Base-by-base conservation (phyloP, 2,113 vertebrate genomes). In the Chaetodon auriga region DNA sequence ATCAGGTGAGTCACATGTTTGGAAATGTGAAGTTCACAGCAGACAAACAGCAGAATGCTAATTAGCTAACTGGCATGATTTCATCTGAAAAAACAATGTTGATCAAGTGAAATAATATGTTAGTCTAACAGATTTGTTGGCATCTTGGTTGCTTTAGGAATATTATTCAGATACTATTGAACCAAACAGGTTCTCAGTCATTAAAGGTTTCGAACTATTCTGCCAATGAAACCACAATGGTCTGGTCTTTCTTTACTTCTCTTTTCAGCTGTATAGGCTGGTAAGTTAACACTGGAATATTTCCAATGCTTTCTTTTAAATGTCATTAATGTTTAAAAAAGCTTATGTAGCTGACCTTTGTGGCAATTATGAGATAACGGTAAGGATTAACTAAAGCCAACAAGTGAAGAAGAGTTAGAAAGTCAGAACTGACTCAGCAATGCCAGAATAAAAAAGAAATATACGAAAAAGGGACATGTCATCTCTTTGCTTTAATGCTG, bases 21-120 rank as follows among this genome's bases (percentile, higher is more conserved):
- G 78, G 82, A 76, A 89, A 55, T 48, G 45, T 74, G 38, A 38
- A 13, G 57, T 38, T 51, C 15, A 73, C 58, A 16, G 30, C 30
- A 2, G 30, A 30, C 30, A 30, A 5, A 23, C 45, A 14, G 14
- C n/a, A 41, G 41, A 16, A 57, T 73, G 30, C 55, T 38, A 19
- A 25, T 19, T 36, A n/a, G 7, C 43, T 5, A 16, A 7, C 35
- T 43, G 25, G 35, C 9, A 18, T 35, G 66, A 71, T 15, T 19
- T 70, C 38, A 77, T 35, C 10, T 0, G 60, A 60, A 13, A 54
- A 68, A 74, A 55, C 21, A 49, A 55, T 53, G n/a, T 14, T 41
- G 12, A 75, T 7, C 15, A 3, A 46, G 18, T 16, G 16, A 6
- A 64, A 38, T 8, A n/a, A 49, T 8, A 48, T 23, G 38, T 2